phyloP scores from a whole-genome alignment of 64 coral and sea anemone species.

The Stichodactyla helianthus region DNA sequence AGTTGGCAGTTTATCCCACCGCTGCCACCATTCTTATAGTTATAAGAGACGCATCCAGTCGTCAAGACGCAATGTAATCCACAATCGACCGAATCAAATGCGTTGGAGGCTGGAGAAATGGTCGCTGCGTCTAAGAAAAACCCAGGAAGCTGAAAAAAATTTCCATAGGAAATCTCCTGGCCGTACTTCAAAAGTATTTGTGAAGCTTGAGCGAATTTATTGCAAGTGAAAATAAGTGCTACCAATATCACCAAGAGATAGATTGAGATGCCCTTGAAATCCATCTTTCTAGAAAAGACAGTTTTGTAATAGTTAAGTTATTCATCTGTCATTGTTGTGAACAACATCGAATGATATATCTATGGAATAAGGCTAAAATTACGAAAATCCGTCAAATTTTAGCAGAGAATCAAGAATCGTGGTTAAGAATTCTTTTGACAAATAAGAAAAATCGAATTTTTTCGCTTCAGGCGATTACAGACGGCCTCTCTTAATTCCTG shows the following conservation, averaged over 20 bases:
- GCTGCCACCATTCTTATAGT: neutral
- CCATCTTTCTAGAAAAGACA: neutral
- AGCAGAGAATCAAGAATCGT: no score
- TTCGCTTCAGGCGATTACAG: no score
- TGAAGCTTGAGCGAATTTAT: neutral
- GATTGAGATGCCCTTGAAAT: neutral
- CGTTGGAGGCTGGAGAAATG: neutral
- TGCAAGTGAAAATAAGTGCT: neutral
- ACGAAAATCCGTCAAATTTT: no score
- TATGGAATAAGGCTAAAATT: no score
- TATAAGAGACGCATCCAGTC: neutral
- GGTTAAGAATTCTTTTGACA: no score
- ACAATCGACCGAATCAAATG: neutral
- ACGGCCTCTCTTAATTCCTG: no score
- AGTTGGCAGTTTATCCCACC: neutral
- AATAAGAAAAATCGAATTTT: no score
- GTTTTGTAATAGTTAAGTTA: no score
- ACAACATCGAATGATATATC: no score
- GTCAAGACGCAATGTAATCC: neutral
- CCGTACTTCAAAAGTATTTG: neutral
- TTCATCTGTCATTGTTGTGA: no score
- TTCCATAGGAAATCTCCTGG: neutral
- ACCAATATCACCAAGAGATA: neutral
- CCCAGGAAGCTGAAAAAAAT: neutral
- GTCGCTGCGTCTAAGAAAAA: neutral